phyloP scores from a whole-genome alignment of 1,140 invertebrate species.

The Dryas iulia region DNA sequence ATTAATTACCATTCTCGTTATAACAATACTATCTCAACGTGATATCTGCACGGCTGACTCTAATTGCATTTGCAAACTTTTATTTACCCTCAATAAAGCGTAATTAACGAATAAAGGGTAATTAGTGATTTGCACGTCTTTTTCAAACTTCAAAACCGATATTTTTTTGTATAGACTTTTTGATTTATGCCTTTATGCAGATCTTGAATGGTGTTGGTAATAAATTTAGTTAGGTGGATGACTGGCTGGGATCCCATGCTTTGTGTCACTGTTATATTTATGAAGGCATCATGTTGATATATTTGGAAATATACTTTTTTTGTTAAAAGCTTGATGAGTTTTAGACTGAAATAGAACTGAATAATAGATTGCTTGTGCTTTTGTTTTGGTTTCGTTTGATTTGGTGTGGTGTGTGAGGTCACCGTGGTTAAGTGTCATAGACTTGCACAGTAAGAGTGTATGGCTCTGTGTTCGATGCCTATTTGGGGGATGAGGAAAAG shows the following conservation, averaged over 20 bases:
- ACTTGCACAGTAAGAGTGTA: no score
- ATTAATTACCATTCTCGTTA: slow-evolving; percentile 40
- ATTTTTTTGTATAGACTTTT: slow-evolving; percentile 44
- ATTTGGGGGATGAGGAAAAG: no score
- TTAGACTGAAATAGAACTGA: slow-evolving; percentile 51
- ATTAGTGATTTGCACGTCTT: slow-evolving; percentile 55
- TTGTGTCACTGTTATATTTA: slow-evolving; percentile 57
- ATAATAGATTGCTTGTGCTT: slow-evolving; percentile 28
- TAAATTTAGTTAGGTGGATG: slow-evolving; percentile 48
- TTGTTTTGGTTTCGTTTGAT: slow-evolving; percentile 9
- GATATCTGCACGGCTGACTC: slow-evolving; percentile 51
- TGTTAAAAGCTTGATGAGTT: slow-evolving; percentile 54
- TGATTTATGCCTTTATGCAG: slow-evolving; percentile 55
- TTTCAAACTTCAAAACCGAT: slow-evolving; percentile 22
- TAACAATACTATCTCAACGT: slow-evolving; percentile 39
- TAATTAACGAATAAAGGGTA: slow-evolving; percentile 46
- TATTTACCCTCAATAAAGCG: slow-evolving; percentile 46
- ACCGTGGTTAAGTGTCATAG: no score
- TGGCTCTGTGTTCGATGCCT: no score
- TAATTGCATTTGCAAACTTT: slow-evolving; percentile 56
- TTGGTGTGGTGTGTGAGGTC: no score
- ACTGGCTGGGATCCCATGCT: slow-evolving; percentile 38
- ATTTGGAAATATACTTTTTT: slow-evolving; percentile 40
- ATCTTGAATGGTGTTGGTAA: slow-evolving; percentile 42
- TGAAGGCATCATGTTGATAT: slow-evolving; percentile 51